phyloP scores from a whole-genome alignment of 2,113 vertebrate species.

The Leuciscus idus region DNA sequence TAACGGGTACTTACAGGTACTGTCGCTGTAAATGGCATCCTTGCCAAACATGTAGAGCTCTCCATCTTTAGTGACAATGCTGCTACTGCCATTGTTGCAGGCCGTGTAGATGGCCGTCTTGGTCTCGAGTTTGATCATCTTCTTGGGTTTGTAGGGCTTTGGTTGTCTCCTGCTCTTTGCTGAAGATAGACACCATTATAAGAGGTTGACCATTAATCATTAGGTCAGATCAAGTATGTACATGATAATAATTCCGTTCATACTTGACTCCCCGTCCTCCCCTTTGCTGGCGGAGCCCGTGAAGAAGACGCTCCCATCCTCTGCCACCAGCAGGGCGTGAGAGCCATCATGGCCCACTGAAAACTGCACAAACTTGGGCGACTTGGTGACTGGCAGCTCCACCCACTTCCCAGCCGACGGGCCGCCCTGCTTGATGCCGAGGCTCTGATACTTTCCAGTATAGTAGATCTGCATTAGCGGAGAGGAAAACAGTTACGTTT shows the following conservation, averaged over 20 bases:
- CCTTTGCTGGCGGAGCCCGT: slow-evolving; percentile 98
- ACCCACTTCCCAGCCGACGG: slow-evolving; percentile 98
- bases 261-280: slow-evolving; percentile 98
- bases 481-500: background rate
- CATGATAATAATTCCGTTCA: slow-evolving; percentile 48
- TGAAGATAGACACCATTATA: slow-evolving; percentile 62
- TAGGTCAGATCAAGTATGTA: background rate
- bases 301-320: slow-evolving; percentile 98
- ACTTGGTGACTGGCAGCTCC: slow-evolving; percentile 95
- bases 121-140: slow-evolving; percentile 98
- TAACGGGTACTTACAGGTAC: slow-evolving; percentile 85
- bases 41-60: slow-evolving; percentile 99
- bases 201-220: background rate
- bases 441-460: slow-evolving; percentile 98
- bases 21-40: slow-evolving; percentile 98
- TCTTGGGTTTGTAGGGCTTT: slow-evolving; percentile 99
- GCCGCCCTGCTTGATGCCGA: slow-evolving; percentile 98
- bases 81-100: slow-evolving; percentile 99
- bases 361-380: slow-evolving; percentile 96
- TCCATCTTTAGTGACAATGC: slow-evolving; percentile 96
- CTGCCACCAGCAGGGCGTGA: slow-evolving; percentile 94
- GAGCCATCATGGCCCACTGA: slow-evolving; percentile 98
- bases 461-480: slow-evolving; percentile 88
- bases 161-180: slow-evolving; percentile 97
- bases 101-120: slow-evolving; percentile 92